phyloP scores from a whole-genome alignment of 2,888 invertebrate species.

The Lycophotia porphyrea region DNA sequence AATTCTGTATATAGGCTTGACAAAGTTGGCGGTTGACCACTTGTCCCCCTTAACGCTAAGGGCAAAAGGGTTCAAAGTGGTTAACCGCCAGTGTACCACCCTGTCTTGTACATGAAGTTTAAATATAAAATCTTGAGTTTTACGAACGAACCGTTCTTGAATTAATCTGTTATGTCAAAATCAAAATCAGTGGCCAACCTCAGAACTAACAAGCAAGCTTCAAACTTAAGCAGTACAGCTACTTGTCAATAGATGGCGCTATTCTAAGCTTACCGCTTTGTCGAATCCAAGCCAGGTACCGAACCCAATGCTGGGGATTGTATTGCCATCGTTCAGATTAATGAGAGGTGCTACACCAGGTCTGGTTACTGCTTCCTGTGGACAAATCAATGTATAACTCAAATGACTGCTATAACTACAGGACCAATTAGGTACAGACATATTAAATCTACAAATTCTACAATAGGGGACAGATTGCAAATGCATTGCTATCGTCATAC shows the following conservation, averaged over 20 bases:
- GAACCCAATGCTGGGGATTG: conserved; percentile 91
- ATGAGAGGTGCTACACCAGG: conserved; percentile 78
- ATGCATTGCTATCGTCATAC: neutral
- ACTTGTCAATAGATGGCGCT: conserved; percentile 43
- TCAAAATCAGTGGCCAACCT: too few species aligned
- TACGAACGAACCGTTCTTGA: neutral
- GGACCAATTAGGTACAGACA: neutral
- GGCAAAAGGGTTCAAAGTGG: too few species aligned
- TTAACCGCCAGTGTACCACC: neutral
- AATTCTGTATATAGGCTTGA: neutral
- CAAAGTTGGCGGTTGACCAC: too few species aligned
- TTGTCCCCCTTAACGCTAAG: too few species aligned
- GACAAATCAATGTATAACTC: conserved; percentile 1
- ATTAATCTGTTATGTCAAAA: neutral
- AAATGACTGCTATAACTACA: neutral
- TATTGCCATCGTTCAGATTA: conserved; percentile 89
- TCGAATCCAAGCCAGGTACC: conserved; percentile 90
- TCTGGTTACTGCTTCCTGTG: conserved; percentile 35
- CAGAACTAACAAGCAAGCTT: neutral
- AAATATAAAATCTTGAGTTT: neutral
- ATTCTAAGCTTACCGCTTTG: conserved; percentile 78
- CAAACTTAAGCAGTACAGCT: conserved; percentile 18
- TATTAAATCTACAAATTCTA: neutral
- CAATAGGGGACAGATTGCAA: neutral
- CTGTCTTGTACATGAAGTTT: neutral